Conservation (phyloP, 2,797 vertebrate species). For the Petrocephalus sullivani region DNA sequence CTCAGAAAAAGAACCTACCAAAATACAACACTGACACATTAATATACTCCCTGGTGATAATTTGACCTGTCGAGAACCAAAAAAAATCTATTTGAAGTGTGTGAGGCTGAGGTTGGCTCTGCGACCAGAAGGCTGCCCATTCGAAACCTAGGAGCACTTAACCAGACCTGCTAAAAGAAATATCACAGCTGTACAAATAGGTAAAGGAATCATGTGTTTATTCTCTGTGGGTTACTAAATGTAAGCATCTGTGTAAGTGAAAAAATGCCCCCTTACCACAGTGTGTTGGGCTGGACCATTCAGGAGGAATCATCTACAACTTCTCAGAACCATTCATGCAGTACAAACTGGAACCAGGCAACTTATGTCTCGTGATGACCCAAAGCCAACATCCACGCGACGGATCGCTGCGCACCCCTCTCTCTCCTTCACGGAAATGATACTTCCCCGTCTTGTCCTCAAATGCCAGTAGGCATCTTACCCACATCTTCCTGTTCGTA, state of each 20-base stretch:
- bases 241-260: neutral
- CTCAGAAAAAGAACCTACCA: neutral
- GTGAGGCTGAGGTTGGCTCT: neutral
- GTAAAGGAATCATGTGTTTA: neutral
- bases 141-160: neutral
- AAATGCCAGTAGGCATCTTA: neutral
- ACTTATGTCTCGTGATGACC: neutral
- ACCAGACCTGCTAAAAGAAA: neutral
- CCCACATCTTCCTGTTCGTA: neutral
- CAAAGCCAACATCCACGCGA: neutral
- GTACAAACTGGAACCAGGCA: neutral
- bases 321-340: neutral
- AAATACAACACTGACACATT: neutral
- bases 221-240: neutral
- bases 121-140: neutral
- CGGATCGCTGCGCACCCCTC: neutral
- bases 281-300: neutral
- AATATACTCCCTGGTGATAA: neutral
- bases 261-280: neutral
- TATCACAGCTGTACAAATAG: constrained; percentile 10
- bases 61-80: neutral
- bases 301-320: neutral
- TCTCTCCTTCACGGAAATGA: neutral
- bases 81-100: neutral
- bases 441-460: neutral